Percentiles rank a stretch among this genome's conserved stretches.
Conservation (phyloP, 2,113 vertebrate species). For the Muntiacus muntjak region DNA sequence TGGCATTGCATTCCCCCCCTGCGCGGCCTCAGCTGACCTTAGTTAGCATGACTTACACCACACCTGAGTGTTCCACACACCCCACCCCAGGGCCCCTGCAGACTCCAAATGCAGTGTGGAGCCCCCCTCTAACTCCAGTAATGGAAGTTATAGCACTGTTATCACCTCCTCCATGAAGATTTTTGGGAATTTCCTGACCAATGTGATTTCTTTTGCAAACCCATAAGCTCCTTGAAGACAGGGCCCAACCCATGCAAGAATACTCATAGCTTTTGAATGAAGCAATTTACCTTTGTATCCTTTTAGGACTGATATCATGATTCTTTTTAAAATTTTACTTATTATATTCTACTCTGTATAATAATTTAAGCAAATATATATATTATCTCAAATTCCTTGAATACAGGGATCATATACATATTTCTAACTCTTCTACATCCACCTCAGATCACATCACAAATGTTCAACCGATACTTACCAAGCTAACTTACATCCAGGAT, state of each 20-base stretch:
- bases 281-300: neutral
- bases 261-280: neutral
- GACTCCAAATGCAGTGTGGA: neutral
- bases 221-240: neutral
- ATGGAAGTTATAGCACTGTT: neutral
- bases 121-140: neutral
- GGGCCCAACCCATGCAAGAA: neutral
- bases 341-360: neutral
- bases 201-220: neutral
- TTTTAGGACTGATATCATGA: neutral
- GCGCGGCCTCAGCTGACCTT: fast-evolving
- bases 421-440: neutral
- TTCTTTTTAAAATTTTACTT: neutral
- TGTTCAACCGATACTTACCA: neutral
- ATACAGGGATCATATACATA: neutral
- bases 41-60: neutral
- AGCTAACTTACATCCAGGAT: neutral
- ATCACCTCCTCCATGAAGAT: neutral
- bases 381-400: neutral
- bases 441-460: neutral
- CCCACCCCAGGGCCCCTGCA: neutral
- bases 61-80: neutral
- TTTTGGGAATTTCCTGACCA: neutral
- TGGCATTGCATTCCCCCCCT: neutral
- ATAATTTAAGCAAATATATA: neutral